phyloP scores from a whole-genome alignment of 2,797 vertebrate species.

The Octomys mimax region DNA sequence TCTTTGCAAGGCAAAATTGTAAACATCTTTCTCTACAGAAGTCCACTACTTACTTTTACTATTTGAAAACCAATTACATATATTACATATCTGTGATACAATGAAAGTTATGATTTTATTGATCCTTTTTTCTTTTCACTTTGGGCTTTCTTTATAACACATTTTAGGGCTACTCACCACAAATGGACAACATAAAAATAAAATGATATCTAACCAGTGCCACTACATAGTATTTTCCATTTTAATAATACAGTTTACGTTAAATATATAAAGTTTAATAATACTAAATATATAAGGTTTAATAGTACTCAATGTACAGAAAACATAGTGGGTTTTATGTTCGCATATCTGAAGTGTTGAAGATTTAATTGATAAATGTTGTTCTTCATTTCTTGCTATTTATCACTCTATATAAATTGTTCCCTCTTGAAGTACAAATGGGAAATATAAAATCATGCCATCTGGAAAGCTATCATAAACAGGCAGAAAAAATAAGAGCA shows the following conservation, averaged over 20 bases:
- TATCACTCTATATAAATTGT: neutral
- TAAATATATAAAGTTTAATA: neutral
- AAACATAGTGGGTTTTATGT: neutral
- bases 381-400: constrained; percentile 1
- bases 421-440: constrained; percentile 30
- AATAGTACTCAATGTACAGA: neutral
- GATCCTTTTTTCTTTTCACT: neutral
- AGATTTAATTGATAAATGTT: neutral
- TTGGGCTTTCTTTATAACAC: neutral
- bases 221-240: neutral
- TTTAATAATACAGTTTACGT: constrained; percentile 18
- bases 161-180: neutral
- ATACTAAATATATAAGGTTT: neutral
- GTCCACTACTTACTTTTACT: neutral
- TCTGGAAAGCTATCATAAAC: constrained; percentile 39
- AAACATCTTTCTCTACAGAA: neutral
- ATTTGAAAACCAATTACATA: neutral
- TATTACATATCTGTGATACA: neutral
- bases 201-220: neutral
- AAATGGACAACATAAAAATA: neutral
- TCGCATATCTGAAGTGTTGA: neutral
- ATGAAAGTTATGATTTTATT: neutral
- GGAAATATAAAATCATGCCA: neutral
- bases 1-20: neutral
- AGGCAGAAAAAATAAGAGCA: neutral